Conservation (phyloP, 1,140 invertebrate species). For the Ylistrum balloti region DNA sequence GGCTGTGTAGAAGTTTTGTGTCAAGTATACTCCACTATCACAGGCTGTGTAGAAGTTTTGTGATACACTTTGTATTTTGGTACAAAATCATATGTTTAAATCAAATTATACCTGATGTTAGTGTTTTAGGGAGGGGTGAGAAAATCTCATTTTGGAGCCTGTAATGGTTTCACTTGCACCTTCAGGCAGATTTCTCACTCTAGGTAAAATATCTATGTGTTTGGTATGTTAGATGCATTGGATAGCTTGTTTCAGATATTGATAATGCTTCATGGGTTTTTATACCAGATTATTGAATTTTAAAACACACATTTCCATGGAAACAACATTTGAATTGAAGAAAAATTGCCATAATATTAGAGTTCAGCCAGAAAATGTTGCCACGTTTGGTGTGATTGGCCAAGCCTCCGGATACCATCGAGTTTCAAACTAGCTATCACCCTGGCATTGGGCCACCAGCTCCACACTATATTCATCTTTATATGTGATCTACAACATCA, state of each 20-base stretch:
- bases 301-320: background rate
- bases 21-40: too few relatives aligned
- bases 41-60: too few relatives aligned
- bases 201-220: background rate
- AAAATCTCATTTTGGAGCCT: background rate
- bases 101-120: background rate
- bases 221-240: background rate
- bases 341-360: background rate
- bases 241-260: background rate
- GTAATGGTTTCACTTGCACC: background rate
- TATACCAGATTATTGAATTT: conserved; percentile 1
- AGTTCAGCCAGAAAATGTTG: background rate
- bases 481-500: too few relatives aligned
- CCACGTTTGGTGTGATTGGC: background rate
- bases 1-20: too few relatives aligned
- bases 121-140: background rate
- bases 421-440: too few relatives aligned
- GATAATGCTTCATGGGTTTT: conserved; percentile 6
- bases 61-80: background rate
- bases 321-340: background rate
- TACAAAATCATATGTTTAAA: background rate
- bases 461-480: too few relatives aligned
- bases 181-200: background rate
- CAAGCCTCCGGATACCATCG: too few relatives aligned
- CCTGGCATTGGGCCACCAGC: too few relatives aligned